Base-by-base conservation (phyloP, 2,797 vertebrate genomes). In the Chelon labrosus region DNA sequence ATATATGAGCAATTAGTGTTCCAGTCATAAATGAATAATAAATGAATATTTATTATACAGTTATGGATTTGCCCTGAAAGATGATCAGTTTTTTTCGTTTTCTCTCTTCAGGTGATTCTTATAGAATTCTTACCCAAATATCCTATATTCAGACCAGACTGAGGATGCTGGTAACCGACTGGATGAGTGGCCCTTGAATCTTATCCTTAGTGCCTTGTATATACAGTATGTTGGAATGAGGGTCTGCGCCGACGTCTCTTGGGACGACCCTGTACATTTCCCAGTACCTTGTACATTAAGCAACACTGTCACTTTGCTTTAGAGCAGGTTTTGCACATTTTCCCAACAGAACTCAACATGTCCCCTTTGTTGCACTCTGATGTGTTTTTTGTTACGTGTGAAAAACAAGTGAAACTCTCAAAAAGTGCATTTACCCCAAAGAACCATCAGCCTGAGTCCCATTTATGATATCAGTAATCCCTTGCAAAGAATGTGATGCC, bases 101-200 rank as follows among this genome's bases (percentile, higher is more conserved):
- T 85, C 75, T 82, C 90, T 93, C 91, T 90, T 42, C 87, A 99
- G 98, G 98, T 99, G 91, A 99, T 99, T 96, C 95, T 99, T 95
- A 99, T 99, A 97, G 98, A 99, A 94, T 99, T 99, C 96, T 92
- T 99, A 96, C 97, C 97, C 93, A 99, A 99, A 96, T 99, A 98
- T 90, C 98, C 98, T 89, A 99, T 99, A 94, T 97, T 99, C 88
- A 95, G 97, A 94, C 98, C 98, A 41, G 98, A 99, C 96, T 99
- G 96, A 99, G 92, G 93, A 93, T 77, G 92, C 91, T 56, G 85
- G 70, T 88, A 69, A 80, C 83, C 81, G 91, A 91, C 87, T 85
- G 85, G 92, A 94, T 78, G 92, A 90, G 93, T 94, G 95, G 92
- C 94, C 94, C 95, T 95, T 96, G 94, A 95, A 95, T 97, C 95